phyloP scores from a whole-genome alignment of 1,140 invertebrate genomes.

The Drosophila pseudoobscura region DNA sequence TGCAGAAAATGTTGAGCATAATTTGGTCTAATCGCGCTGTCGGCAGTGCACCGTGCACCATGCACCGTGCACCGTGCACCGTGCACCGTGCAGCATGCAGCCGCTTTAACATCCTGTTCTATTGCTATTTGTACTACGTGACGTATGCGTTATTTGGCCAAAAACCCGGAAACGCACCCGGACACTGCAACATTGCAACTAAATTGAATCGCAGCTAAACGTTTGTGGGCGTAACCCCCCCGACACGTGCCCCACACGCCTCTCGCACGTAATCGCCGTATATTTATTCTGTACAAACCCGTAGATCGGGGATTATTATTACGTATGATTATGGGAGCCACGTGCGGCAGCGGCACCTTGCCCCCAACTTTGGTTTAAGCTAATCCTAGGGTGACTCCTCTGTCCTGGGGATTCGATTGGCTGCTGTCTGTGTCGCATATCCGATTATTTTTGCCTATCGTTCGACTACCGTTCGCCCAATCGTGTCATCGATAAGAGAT shows the following conservation, averaged over 20 bases:
- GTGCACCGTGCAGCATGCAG: constrained; percentile 1
- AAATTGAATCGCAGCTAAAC: constrained; percentile 56
- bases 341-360: constrained; percentile 3
- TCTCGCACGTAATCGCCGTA: constrained; percentile 33
- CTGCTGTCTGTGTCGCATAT: too few relatives aligned
- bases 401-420: too few relatives aligned
- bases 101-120: constrained; percentile 39
- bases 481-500: too few relatives aligned
- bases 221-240: constrained; percentile 28
- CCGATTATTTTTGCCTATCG: too few relatives aligned
- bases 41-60: constrained; percentile 1
- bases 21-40: constrained; percentile 72
- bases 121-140: constrained; percentile 75
- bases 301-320: constrained; percentile 25
- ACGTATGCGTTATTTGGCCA: constrained; percentile 71
- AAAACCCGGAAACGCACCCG: constrained; percentile 23
- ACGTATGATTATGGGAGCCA: constrained; percentile 22
- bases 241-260: constrained; percentile 5
- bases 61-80: too few relatives aligned
- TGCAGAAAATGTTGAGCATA: constrained; percentile 78
- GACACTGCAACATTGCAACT: constrained; percentile 43
- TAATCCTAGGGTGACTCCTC: too few relatives aligned
- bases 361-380: too few relatives aligned
- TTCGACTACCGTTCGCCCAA: too few relatives aligned
- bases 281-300: constrained; percentile 45